These are phyloP conservation scores for Dolomedes plantarius DNA, from an alignment of 2,888 invertebrate species.

Conservation along the genomic window DNA sequence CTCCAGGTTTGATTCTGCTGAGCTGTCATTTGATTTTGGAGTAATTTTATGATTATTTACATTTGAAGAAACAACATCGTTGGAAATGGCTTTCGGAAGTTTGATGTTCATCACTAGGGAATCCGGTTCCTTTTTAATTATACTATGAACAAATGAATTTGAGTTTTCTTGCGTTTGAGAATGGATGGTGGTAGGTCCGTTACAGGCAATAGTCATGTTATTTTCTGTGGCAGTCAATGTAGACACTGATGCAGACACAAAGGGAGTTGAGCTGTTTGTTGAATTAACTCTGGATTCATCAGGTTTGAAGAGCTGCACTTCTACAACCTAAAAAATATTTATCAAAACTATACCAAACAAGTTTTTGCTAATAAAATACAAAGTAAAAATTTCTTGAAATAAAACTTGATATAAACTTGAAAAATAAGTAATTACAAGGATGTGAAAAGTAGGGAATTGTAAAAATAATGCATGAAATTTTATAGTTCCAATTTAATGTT, in stretches of 20 bases:
- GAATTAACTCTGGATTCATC: neutral
- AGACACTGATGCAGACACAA: neutral
- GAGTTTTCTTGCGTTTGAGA: neutral
- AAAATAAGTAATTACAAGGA: too few relatives aligned
- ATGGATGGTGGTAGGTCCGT: neutral
- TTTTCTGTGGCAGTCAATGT: neutral
- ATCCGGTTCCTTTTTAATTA: neutral
- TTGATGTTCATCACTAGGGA: neutral
- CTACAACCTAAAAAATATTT: conserved; percentile 45
- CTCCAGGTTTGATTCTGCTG: neutral
- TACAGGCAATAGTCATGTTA: neutral
- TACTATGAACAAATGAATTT: neutral
- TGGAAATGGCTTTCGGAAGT: neutral
- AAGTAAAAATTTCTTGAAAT: too few relatives aligned
- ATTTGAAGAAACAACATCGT: neutral
- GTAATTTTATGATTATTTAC: neutral
- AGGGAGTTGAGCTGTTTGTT: neutral
- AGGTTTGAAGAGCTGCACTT: conserved; percentile 54
- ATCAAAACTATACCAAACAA: too few relatives aligned
- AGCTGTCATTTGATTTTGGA: neutral
- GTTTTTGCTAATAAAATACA: too few relatives aligned
- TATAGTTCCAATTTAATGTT: too few relatives aligned
- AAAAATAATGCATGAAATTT: too few relatives aligned
- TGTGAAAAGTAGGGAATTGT: too few relatives aligned
- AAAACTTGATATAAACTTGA: too few relatives aligned